Base-by-base conservation (phyloP, 2,113 vertebrate species). In the Excalfactoria chinensis region DNA sequence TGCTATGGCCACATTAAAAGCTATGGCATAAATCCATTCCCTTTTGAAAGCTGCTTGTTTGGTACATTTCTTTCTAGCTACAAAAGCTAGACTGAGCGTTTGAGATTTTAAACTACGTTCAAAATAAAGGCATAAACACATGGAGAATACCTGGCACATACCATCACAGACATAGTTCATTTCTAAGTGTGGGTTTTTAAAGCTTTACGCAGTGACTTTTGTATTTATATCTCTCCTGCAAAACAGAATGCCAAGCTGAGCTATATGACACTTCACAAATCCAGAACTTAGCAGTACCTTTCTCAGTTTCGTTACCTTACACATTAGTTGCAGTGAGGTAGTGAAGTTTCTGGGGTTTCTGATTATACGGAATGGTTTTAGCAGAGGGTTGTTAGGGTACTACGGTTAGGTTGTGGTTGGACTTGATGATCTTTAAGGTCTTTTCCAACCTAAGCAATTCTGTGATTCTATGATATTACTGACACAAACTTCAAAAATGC, bases 91-190 rank as follows among this genome's bases (percentile, higher is more conserved):
- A 81, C 34, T 53, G 74, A 88, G 46, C 18, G 17, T 49, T 86
- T 58, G 56, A 91, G 88, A 95, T 75, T 71, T 71, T 94, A 73
- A 95, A 83, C 37, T 53, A 84, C n/a, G 44, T 59, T 88, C 76
- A 86, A 82, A 83, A 84, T 64, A 89, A 91, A 95, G 41, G 71
- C 86, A 95, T n/a, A 74, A 93, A 73, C 68, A 91, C 58, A 67
- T 28, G 63, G 72, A 79, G 72, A 92, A 56, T 73, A 96, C 87
- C 86, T 94, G 86, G 64, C 76, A 85, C 44, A 66, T 12, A 48
- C n/a, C 17, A 85, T 18, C 63, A 68, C 35, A 55, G 64, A 25
- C 80, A 26, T 49, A 68, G 62, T 63, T 25, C 91, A 60, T 70
- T 80, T 93, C 32, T 93, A 89, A 93, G 64, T 37, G 86, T 71